Percentiles rank a stretch among this genome's conserved stretches.
Evolutionary conservation across 2,113 vertebrate genomes (phyloP).

Genomic region (Morone saxatilis): DNA sequence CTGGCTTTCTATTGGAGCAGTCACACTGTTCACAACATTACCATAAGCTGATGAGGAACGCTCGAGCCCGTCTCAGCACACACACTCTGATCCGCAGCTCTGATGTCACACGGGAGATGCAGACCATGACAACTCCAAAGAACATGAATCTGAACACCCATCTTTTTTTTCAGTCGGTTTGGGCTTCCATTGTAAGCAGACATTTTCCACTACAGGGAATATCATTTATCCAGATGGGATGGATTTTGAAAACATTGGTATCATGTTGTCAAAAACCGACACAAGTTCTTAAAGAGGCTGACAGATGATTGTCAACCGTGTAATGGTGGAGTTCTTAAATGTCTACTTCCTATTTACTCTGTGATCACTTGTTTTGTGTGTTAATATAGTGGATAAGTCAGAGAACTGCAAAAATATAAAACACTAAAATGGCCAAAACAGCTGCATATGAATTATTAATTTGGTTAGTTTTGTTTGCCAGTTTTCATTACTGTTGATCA

Average conservation of each 20-base stretch:
- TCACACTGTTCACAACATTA: slow-evolving; percentile 80
- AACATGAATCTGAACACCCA: slow-evolving; percentile 33
- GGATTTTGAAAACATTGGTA: background rate
- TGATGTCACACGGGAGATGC: slow-evolving; percentile 54
- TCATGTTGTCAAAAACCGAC: background rate
- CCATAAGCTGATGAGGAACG: slow-evolving; percentile 79
- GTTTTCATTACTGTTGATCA: background rate
- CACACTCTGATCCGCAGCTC: slow-evolving; percentile 59
- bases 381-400: background rate
- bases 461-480: background rate
- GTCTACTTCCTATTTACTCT: background rate
- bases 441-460: background rate
- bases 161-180: slow-evolving; percentile 8
- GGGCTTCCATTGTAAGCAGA: background rate
- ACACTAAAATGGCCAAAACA: background rate
- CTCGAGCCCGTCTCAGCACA: slow-evolving; percentile 39
- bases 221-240: background rate
- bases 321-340: background rate
- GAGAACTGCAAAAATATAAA: background rate
- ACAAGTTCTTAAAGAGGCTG: background rate
- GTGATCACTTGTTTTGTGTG: background rate
- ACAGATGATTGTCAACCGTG: background rate
- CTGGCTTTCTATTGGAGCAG: slow-evolving; percentile 81
- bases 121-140: slow-evolving; percentile 41
- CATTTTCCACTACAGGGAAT: background rate